These are phyloP conservation scores for Allolobophora icterica DNA, from an alignment of 2,888 invertebrate species.

Conservation along the genomic window DNA sequence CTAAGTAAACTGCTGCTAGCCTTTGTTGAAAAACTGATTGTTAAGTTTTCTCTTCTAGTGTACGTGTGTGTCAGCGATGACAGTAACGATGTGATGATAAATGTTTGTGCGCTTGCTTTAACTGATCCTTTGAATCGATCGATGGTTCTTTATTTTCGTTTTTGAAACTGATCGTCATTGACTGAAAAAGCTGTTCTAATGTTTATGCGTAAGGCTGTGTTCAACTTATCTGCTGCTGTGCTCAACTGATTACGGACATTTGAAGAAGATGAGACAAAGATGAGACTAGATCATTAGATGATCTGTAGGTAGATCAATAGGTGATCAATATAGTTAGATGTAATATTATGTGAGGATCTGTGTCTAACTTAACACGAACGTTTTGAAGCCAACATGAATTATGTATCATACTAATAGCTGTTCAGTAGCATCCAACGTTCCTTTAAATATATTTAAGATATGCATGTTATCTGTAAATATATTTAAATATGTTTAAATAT, in stretches of 20 bases:
- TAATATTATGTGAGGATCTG: background rate
- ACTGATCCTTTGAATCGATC: slow-evolving; percentile 17
- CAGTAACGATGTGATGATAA: slow-evolving; percentile 4
- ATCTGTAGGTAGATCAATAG: background rate
- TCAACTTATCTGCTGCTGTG: slow-evolving; percentile 30
- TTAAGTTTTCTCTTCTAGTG: background rate
- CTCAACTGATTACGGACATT: slow-evolving; percentile 18
- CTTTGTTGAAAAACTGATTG: slow-evolving; percentile 17
- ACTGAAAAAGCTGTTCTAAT: slow-evolving; percentile 2
- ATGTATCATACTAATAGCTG: background rate
- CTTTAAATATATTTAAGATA: slow-evolving; percentile 4
- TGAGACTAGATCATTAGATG: background rate
- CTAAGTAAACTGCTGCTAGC: slow-evolving; percentile 17
- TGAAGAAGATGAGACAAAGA: background rate
- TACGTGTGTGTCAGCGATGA: background rate
- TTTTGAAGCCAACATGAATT: slow-evolving; percentile 17
- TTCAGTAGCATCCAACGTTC: background rate
- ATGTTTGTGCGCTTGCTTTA: background rate
- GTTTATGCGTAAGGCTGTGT: slow-evolving; percentile 29
- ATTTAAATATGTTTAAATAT: slow-evolving; percentile 9
- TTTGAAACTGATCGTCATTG: background rate
- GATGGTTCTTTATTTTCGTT: background rate
- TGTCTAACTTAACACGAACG: background rate
- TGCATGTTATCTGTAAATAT: background rate
- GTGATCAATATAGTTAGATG: background rate